Base-by-base conservation (phyloP, 2,113 vertebrate species). In the Mesitornis unicolor region DNA sequence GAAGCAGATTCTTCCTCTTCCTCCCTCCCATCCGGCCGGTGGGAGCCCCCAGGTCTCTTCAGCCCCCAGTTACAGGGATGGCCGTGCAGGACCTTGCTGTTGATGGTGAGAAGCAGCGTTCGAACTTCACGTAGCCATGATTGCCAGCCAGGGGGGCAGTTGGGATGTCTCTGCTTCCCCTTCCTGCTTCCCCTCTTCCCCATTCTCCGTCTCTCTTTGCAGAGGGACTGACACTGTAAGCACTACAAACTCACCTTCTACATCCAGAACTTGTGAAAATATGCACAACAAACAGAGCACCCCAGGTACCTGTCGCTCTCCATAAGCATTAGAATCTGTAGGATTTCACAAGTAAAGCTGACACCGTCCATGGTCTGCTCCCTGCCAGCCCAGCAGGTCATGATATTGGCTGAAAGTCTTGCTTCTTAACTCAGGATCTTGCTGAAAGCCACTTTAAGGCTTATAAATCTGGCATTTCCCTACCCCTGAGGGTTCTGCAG, bases 1-100 rank as follows among this genome's bases (percentile, higher is more conserved):
- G 26, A 59, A 84, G 53, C 7, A 79, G 40, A 40, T 60, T 59
- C 64, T 93, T 65, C 47, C 45, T 70, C 24, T 0, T 77, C 64
- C 24, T 51, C 47, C 31, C 16, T 64, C 8, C 20, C n/a, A 24
- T 15, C 51, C 57, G 68, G 48, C 26, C 53, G 24, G 14, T 51
- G 57, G 56, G 12, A 71, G 10, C 15, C 40, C 20, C 13, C 15
- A 35, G 21, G 40, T 56, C 68, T 45, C 1, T 26, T 43, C 57
- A 54, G 59, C 33, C 45, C 14, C 18, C 16, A 6, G 54, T 50
- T 47, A 9, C 4, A 40, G 63, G 4, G 63, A 33, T 59, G 26
- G 65, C 5, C 29, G 6, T 0, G 4, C 47, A 20, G 40, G 28
- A 64, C 3, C 0, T 57, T 33, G 31, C 76, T 70, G 63, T 0